Evolutionary conservation across 53 echinoderm and acorn worm species (phyloP), one percentile per base, ranked within the genome.

Genomic region (Patiria pectinifera): DNA sequence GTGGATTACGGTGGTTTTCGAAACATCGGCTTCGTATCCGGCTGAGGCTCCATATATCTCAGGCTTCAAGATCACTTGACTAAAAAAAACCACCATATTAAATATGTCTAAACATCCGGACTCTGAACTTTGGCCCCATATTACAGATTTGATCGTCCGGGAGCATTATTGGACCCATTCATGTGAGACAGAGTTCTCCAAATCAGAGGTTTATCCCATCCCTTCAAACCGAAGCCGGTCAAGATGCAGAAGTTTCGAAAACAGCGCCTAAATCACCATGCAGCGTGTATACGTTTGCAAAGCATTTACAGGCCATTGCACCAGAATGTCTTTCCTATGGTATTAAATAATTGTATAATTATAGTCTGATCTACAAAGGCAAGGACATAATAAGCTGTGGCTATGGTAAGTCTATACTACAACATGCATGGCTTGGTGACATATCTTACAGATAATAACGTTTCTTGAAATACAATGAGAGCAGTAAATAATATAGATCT

Each of bases 391-490:
- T 85, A 53, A 5, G 53, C 53, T 53, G 5, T 53, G 53, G 8
- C 53, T 53, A 53, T 8, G 53, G 8, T 53, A 53, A 53, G 53
- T 53, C 8, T 35, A 13, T 26, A 61, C 21, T 62, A 83, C 63
- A 63, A 12, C 76, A 83, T 35, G 76, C 76, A n/a, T 26, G 24
- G 61, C 26, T 59, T 59, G 16, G 15, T 62, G 83, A 83, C 60
- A 83, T 83, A 83, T 83, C 83, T 83, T 83, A 58, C 23, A 14
- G 83, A 61, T 59, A 59, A 47, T 60, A 59, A 11, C 24, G 61
- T 26, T 60, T 12, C 26, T 60, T 83, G 25, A 61, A 13, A 61
- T 83, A 83, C 62, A 83, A 12, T 83, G 26, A 26, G 35, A 62
- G 83, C 83, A 59, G 59, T 83, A 16, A 26, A 60, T 83, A 83